Conservation (phyloP, 2,888 invertebrate species). For the Margaritifera margaritifera region DNA sequence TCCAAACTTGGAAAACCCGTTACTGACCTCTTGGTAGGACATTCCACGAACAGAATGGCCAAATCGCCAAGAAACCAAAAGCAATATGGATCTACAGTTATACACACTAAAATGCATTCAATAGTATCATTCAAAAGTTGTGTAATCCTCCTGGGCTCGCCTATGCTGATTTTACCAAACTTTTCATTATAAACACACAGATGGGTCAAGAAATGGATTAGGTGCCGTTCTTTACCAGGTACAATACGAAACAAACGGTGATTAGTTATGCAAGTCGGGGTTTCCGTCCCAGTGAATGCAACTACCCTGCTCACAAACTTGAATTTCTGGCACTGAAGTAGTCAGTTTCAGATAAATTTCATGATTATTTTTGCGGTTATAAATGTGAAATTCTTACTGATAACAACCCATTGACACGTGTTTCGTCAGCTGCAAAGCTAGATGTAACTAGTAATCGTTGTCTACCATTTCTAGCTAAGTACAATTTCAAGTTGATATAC, state of each 20-base stretch:
- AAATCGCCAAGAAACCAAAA: constrained; percentile 6
- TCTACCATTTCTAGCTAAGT: too few relatives aligned
- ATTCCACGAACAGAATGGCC: constrained; percentile 3
- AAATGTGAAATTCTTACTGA: constrained; percentile 11
- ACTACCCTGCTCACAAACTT: too few relatives aligned
- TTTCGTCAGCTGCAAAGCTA: constrained; percentile 12
- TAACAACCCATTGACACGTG: constrained; percentile 29
- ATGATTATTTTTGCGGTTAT: too few relatives aligned
- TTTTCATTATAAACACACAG: constrained; percentile 27
- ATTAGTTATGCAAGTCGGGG: constrained; percentile 15
- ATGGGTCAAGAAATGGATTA: constrained; percentile 11
- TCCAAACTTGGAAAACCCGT: too few relatives aligned
- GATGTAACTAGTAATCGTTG: too few relatives aligned
- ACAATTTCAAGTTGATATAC: too few relatives aligned
- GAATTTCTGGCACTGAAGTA: too few relatives aligned
- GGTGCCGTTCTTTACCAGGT: constrained; percentile 16
- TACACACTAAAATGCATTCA: not conserved
- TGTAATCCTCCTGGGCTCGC: constrained; percentile 9
- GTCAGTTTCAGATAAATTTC: too few relatives aligned
- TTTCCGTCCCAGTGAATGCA: constrained; percentile 2
- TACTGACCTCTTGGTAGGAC: constrained; percentile 4
- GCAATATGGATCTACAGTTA: too few relatives aligned
- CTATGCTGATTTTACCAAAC: constrained; percentile 19
- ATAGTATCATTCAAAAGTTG: too few relatives aligned
- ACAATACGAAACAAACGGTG: constrained; percentile 4